These are phyloP conservation scores for Nibea albiflora DNA, from an alignment of 2,113 vertebrate species.

Conservation along the genomic window DNA sequence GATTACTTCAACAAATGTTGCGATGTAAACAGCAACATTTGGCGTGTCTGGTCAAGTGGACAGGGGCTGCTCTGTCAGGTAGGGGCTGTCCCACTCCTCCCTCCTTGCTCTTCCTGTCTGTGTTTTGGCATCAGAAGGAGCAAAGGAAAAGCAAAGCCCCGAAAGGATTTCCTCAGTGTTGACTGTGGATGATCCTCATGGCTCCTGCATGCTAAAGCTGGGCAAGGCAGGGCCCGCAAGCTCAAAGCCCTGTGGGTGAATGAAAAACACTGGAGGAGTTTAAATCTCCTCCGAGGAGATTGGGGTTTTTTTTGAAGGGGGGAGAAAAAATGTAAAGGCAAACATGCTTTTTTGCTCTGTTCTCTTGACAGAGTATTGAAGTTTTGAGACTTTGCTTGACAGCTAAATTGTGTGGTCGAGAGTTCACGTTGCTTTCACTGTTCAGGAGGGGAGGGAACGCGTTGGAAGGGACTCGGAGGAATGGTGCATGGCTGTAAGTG, in stretches of 20 bases:
- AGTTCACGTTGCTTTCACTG: constrained; percentile 63
- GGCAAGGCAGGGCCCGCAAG: constrained; percentile 70
- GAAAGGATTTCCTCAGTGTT: constrained; percentile 79
- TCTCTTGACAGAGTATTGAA: constrained; percentile 38
- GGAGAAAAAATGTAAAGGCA: constrained; percentile 8
- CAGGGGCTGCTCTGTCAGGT: constrained; percentile 56
- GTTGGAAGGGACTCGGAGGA: constrained; percentile 53
- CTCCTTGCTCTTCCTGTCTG: constrained; percentile 64
- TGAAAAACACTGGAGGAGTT: constrained; percentile 58
- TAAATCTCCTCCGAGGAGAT: constrained; percentile 26
- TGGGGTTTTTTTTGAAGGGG: not conserved
- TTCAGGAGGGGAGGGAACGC: constrained; percentile 37
- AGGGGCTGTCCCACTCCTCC: constrained; percentile 41
- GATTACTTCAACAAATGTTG: constrained; percentile 35
- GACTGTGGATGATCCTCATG: constrained; percentile 77
- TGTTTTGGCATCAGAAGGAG: constrained; percentile 78
- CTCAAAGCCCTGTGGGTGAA: constrained; percentile 54
- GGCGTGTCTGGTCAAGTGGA: constrained; percentile 48
- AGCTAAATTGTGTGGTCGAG: constrained; percentile 54
- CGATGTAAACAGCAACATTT: constrained; percentile 26
- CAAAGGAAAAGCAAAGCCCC: constrained; percentile 75
- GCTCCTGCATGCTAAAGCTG: constrained; percentile 73
- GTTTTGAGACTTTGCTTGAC: constrained; percentile 48
- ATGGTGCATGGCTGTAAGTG: constrained; percentile 75
- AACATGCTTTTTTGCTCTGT: constrained; percentile 21